A percentile compares a stretch with the other conserved stretches of the same genome.
Evolutionary conservation across 2,888 invertebrate species (phyloP).

Genomic region (Drosophila sordidapex): DNA sequence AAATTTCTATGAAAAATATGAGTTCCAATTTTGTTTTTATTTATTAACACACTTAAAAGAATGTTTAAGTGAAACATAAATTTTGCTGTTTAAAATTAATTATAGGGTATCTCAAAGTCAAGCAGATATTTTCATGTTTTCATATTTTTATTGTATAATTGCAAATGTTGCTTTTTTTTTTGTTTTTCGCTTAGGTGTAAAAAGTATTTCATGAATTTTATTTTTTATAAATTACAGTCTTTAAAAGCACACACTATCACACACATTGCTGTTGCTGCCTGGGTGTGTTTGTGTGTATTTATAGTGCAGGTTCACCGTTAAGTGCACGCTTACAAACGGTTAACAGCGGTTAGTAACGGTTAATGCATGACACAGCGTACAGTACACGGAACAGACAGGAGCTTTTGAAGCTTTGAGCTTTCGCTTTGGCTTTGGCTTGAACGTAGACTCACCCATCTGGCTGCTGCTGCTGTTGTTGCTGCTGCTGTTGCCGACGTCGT

Average conservation of each 20-base stretch:
- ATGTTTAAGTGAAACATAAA: constrained; percentile 13
- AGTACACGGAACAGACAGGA: constrained; percentile 39
- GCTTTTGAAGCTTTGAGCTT: constrained; percentile 2
- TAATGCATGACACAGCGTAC: constrained; percentile 55
- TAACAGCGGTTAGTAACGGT: constrained; percentile 58
- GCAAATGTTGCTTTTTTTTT: constrained; percentile 21
- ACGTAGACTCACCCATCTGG: constrained; percentile 85
- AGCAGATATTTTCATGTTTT: constrained; percentile 21
- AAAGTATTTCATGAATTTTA: constrained; percentile 24
- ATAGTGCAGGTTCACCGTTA: background rate
- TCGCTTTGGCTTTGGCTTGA: constrained; percentile 34
- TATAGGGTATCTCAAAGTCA: constrained; percentile 6
- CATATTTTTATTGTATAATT: constrained; percentile 25
- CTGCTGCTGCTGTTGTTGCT: constrained; percentile 49
- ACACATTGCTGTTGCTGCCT: constrained; percentile 5
- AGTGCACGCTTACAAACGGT: background rate
- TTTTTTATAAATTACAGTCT: constrained; percentile 50
- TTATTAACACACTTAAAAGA: constrained; percentile 13
- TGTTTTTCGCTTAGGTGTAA: constrained; percentile 36
- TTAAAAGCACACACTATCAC: constrained; percentile 54
- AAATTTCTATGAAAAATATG: constrained; percentile 3
- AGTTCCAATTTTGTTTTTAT: background rate
- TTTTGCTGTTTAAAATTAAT: background rate
- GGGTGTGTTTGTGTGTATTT: background rate
- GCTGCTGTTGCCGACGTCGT: constrained; percentile 84